Evolutionary conservation across 2,797 vertebrate species (phyloP).

Genomic region (Natrix natrix): DNA sequence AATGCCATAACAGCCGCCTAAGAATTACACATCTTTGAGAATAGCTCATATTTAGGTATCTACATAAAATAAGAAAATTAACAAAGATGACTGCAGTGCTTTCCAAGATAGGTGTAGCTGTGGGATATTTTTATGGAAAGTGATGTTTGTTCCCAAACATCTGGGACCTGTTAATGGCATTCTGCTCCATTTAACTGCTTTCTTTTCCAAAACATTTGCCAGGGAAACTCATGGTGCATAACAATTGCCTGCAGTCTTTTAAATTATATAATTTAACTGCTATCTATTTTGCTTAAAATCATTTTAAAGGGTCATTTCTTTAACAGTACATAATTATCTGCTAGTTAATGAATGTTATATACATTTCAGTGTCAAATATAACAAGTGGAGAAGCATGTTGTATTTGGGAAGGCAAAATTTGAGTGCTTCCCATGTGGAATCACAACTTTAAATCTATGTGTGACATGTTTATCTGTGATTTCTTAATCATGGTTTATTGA

Average conservation of each 20-base stretch:
- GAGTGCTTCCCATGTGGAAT: background rate
- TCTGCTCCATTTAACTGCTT: slow-evolving; percentile 39
- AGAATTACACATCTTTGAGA: background rate
- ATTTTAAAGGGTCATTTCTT: slow-evolving; percentile 16
- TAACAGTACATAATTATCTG: background rate
- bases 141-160: slow-evolving; percentile 38
- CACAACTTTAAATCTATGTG: background rate
- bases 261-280: slow-evolving; percentile 21
- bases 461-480: background rate
- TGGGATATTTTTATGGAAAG: background rate
- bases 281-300: slow-evolving; percentile 20
- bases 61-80: slow-evolving; percentile 1
- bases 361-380: background rate
- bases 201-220: slow-evolving; percentile 30
- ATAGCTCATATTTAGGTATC: background rate
- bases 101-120: background rate
- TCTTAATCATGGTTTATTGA: background rate
- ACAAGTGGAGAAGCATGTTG: background rate
- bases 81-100: background rate
- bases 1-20: background rate
- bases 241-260: slow-evolving; percentile 20
- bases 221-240: slow-evolving; percentile 4
- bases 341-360: background rate
- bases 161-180: slow-evolving; percentile 47
- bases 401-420: background rate